phyloP scores from a whole-genome alignment of 2,797 vertebrate species.

The Acipenser ruthenus region DNA sequence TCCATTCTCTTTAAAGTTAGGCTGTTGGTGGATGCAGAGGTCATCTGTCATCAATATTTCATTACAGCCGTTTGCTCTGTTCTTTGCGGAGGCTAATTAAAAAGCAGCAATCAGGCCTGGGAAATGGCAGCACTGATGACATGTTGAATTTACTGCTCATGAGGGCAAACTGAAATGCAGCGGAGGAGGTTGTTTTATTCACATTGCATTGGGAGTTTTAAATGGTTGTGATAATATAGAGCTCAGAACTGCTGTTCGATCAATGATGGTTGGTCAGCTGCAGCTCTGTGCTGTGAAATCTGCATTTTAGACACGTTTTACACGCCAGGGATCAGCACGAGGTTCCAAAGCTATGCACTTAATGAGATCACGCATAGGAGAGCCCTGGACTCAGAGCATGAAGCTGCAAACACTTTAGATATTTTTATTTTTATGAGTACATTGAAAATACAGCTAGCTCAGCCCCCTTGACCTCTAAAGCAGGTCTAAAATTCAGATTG shows the following conservation, averaged over 20 bases:
- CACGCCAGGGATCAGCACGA: no score
- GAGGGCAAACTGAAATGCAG: not conserved
- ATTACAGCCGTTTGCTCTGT: constrained; percentile 8
- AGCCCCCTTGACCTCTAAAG: no score
- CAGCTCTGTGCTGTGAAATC: no score
- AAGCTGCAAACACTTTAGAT: no score
- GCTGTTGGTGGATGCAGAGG: not conserved
- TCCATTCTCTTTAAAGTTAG: not conserved
- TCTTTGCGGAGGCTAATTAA: not conserved
- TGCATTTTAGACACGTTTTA: no score
- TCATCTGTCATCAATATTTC: constrained; percentile 14
- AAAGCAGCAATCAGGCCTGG: not conserved
- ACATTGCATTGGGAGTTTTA: not conserved
- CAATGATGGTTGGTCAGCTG: not conserved
- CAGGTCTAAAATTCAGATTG: no score
- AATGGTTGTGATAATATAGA: not conserved
- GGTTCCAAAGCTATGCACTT: no score
- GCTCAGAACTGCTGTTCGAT: not conserved
- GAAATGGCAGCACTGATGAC: not conserved
- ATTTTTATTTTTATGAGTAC: no score
- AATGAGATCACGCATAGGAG: no score
- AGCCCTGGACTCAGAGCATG: no score
- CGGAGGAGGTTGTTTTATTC: not conserved
- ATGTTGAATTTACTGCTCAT: not conserved
- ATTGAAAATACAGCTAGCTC: no score